These are phyloP conservation scores for Drosophila multiciliata DNA, from an alignment of 2,888 invertebrate species.

Conservation along the genomic window DNA sequence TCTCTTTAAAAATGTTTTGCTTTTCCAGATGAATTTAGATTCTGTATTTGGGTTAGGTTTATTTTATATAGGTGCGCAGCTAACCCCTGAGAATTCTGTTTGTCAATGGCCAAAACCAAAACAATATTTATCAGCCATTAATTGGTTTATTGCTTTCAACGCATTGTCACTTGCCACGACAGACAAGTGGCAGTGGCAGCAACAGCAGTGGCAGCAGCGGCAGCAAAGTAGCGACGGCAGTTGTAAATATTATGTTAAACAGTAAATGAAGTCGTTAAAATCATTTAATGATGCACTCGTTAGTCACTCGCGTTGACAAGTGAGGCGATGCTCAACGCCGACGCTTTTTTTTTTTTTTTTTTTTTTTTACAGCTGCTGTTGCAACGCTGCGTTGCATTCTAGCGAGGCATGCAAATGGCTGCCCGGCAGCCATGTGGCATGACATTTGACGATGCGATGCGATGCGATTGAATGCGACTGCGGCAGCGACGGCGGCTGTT, in stretches of 20 bases:
- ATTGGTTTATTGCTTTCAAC: conserved; percentile 22
- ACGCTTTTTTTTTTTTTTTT: conserved; percentile 7
- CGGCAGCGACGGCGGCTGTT: conserved; percentile 48
- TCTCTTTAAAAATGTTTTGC: background rate
- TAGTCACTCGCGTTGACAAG: conserved; percentile 76
- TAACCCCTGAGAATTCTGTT: no score
- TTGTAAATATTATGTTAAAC: conserved; percentile 75
- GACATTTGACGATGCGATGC: conserved; percentile 35
- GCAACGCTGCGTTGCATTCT: conserved; percentile 52
- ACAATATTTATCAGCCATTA: conserved; percentile 18
- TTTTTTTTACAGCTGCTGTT: background rate
- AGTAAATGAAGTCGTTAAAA: conserved; percentile 84
- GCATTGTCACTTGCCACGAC: conserved; percentile 20
- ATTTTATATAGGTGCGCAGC: background rate
- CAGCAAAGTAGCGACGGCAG: conserved; percentile 24
- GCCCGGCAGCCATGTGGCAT: conserved; percentile 49
- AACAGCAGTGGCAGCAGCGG: background rate
- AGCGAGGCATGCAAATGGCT: conserved; percentile 57
- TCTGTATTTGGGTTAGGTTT: background rate
- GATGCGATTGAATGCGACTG: conserved; percentile 3
- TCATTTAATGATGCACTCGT: conserved; percentile 82
- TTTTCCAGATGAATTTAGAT: background rate
- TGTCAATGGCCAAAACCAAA: background rate
- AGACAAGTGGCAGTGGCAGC: background rate
- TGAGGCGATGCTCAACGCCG: conserved; percentile 58